Base-by-base conservation (phyloP, 2,113 vertebrate genomes). In the Serinus canaria region DNA sequence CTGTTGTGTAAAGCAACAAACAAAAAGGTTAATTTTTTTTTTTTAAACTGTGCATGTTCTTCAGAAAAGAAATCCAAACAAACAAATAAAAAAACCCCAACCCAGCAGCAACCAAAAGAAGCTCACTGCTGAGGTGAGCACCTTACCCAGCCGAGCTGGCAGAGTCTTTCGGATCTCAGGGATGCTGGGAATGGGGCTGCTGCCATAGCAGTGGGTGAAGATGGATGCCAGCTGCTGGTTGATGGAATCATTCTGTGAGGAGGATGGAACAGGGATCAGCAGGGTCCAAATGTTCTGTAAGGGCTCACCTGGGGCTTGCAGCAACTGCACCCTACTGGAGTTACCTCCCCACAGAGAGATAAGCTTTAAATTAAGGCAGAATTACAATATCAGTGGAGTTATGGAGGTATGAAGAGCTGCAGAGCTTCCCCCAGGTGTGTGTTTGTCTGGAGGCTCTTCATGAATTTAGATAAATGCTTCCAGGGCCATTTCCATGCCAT, bases 161-260 rank as follows among this genome's bases (percentile, higher is more conserved):
- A 99, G 98, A 1, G 98, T 97, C 92, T 98, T 98, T 47, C 98
- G 98, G 96, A 98, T 97, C 96, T 99, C 98, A 0, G 98, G 98
- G 73, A 99, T 98, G 82, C 98, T 97, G 94, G 99, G 99, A 27
- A 99, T 98, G 3, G 99, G 99, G 46, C 98, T 98, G 66, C 98
- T 98, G 84, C 99, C 99, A 0, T 99, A 99, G 96, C 99, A 99
- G 96, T 99, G 99, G 55, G 98, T 98, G 95, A 99, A 99, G 97
- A 99, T 99, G 97, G 98, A 49, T 0, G 98, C 99, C 47, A 99
- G 96, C 97, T 99, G 99, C 96, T 99, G 99, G 35, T 97, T 98
- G 94, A 99, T 97, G 1, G 99, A 97, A 31, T 99, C 99, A 7
- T 98, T 99, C 99, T 99, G 97, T 6, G 39, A 93, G 90, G 76